A percentile compares a stretch with the other conserved stretches of the same genome.
These are phyloP conservation scores for Argya squamiceps DNA, from an alignment of 2,797 vertebrate genomes.

Conservation along the genomic window DNA sequence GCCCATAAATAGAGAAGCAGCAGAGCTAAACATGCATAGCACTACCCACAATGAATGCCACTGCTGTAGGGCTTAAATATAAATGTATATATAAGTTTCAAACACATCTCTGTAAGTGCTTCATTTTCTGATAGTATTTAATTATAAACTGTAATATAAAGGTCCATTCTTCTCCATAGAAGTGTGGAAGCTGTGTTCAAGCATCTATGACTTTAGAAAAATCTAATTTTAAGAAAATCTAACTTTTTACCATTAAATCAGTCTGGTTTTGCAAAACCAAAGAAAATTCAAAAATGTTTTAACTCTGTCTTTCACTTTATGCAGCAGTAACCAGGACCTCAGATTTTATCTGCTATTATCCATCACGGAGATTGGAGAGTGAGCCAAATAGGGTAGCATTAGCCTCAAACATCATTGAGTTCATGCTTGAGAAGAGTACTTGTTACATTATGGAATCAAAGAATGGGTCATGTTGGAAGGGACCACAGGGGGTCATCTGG, in stretches of 20 bases:
- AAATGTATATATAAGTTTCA: neutral
- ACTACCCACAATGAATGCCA: neutral
- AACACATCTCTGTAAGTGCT: neutral
- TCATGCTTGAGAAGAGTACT: neutral
- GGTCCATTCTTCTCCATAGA: neutral
- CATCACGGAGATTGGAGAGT: neutral
- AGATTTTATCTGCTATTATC: neutral
- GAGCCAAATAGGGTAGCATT: neutral
- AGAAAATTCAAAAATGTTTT: neutral
- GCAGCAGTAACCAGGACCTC: neutral
- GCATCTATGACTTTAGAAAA: neutral
- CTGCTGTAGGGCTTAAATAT: neutral
- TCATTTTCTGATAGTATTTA: neutral
- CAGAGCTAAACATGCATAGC: neutral
- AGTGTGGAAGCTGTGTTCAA: neutral
- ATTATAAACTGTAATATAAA: neutral
- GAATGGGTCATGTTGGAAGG: neutral
- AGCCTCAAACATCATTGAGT: neutral
- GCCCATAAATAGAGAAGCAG: conserved; percentile 41
- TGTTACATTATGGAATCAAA: neutral
- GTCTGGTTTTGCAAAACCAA: neutral
- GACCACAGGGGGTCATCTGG: neutral
- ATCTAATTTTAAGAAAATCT: neutral
- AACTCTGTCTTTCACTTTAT: neutral
- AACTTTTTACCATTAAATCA: neutral